Conservation (phyloP, 2,797 vertebrate species). For the Ambastaia sidthimunki region DNA sequence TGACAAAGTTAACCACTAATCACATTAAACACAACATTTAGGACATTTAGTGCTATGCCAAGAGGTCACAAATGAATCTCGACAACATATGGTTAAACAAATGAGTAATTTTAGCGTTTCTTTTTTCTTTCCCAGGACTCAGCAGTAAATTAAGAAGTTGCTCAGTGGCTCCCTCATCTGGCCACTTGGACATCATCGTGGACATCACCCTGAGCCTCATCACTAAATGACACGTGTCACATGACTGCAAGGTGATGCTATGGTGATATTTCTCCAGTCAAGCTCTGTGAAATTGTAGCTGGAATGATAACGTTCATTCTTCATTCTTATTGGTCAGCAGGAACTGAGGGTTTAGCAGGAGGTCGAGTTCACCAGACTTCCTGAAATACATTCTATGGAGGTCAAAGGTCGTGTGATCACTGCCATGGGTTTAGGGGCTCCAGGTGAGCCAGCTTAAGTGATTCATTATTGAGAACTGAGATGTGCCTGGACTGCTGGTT, state of each 20-base stretch:
- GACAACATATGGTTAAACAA: no score
- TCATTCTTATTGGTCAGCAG: slow-evolving; percentile 18
- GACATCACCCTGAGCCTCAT: slow-evolving; percentile 25
- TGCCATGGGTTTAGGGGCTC: slow-evolving; percentile 83
- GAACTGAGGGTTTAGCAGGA: slow-evolving; percentile 68
- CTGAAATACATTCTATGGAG: slow-evolving; percentile 79
- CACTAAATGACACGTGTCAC: slow-evolving; percentile 40
- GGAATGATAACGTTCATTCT: background rate
- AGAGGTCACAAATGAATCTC: no score
- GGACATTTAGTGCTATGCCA: background rate
- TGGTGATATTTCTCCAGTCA: background rate
- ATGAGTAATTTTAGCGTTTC: background rate
- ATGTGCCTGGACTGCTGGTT: background rate
- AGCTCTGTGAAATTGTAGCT: background rate
- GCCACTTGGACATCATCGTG: slow-evolving; percentile 35
- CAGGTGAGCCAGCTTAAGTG: slow-evolving; percentile 73
- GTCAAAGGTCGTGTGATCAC: slow-evolving; percentile 86
- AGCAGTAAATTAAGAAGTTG: slow-evolving; percentile 50
- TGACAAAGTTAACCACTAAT: background rate
- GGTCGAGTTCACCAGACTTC: slow-evolving; percentile 66
- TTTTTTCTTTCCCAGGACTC: slow-evolving; percentile 35
- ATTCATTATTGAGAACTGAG: background rate
- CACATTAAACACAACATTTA: background rate
- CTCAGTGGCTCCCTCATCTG: slow-evolving; percentile 54
- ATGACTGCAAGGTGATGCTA: slow-evolving; percentile 12